phyloP scores from a whole-genome alignment of 2,113 vertebrate species.

The Origma solitaria region DNA sequence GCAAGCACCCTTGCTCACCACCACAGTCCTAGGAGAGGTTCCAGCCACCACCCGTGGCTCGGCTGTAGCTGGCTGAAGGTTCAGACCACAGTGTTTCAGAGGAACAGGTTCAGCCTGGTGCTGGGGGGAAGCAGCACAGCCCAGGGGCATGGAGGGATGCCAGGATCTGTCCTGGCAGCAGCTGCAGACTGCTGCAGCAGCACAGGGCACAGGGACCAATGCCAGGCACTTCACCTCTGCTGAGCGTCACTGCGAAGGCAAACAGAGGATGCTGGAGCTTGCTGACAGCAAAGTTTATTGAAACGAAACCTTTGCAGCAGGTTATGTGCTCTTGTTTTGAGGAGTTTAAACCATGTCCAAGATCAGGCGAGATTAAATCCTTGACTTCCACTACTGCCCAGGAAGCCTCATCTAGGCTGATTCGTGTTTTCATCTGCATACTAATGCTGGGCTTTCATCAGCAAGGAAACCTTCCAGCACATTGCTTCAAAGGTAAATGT shows the following conservation, averaged over 20 bases:
- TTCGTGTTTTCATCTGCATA: background rate
- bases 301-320: background rate
- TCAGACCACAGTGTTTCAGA: rapidly evolving
- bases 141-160: background rate
- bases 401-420: background rate
- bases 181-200: background rate
- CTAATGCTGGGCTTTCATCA: background rate
- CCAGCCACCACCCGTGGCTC: background rate
- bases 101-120: background rate
- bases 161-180: background rate
- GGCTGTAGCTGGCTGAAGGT: background rate
- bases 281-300: background rate
- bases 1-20: background rate
- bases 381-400: background rate
- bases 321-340: background rate
- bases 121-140: background rate
- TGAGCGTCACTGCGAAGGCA: background rate
- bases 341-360: background rate
- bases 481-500: slow-evolving; percentile 5
- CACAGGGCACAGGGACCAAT: rapidly evolving
- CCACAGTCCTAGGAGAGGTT: background rate
- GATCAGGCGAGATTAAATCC: slow-evolving; percentile 13
- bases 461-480: slow-evolving; percentile 14
- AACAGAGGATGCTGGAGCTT: background rate
- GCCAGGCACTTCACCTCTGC: background rate